These are phyloP conservation scores for Marmota monax DNA, from an alignment of 2,113 vertebrate genomes.

Conservation along the genomic window DNA sequence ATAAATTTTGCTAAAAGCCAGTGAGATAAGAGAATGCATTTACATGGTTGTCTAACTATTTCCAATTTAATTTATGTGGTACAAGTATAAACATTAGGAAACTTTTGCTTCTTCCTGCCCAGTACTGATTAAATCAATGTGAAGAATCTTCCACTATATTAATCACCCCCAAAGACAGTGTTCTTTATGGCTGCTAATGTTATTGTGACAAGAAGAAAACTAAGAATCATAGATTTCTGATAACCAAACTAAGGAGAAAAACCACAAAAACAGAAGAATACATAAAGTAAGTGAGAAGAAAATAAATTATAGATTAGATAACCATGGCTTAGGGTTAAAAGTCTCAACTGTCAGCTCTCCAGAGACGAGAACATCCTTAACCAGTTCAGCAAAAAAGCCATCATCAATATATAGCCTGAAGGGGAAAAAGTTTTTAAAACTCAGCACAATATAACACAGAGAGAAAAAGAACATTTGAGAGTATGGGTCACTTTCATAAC, in stretches of 20 bases:
- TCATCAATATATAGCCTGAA: not conserved
- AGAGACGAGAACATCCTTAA: conserved; percentile 7
- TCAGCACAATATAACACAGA: not conserved
- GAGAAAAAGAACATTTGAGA: conserved; percentile 40
- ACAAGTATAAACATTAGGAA: conserved; percentile 68
- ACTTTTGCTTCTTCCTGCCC: conserved; percentile 62
- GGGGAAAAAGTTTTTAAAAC: not conserved
- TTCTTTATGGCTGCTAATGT: conserved; percentile 65
- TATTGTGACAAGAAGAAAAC: conserved; percentile 65
- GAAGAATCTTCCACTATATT: conserved; percentile 49
- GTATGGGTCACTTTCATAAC: conserved; percentile 23
- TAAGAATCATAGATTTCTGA: conserved; percentile 64
- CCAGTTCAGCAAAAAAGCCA: conserved; percentile 19
- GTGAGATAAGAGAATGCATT: conserved; percentile 71
- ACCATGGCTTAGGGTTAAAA: conserved; percentile 42
- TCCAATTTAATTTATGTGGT: conserved; percentile 74
- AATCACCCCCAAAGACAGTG: conserved; percentile 61
- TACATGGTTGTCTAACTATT: conserved; percentile 62
- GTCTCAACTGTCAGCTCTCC: conserved; percentile 48
- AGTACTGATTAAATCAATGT: conserved; percentile 65
- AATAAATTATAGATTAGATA: conserved; percentile 68
- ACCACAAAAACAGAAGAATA: conserved; percentile 58
- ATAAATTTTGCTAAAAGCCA: conserved; percentile 77
- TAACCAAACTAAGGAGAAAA: conserved; percentile 63
- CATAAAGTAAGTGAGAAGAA: conserved; percentile 69